Evolutionary conservation across 2,888 invertebrate species (phyloP).

Genomic region (Hypercompe scribonia): DNA sequence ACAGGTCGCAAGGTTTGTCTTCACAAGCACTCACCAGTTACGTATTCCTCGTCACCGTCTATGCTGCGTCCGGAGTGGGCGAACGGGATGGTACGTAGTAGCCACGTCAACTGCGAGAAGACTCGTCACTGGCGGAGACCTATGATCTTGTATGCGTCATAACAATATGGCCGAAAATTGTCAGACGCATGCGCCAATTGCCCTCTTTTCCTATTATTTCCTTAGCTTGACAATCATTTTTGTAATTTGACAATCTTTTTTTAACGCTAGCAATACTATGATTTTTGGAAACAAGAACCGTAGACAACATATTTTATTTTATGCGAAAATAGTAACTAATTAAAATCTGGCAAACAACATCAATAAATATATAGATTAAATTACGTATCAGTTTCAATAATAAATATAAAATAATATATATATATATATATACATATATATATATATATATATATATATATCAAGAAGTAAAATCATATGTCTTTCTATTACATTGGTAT

Average conservation of each 20-base stretch:
- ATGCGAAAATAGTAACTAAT: no score
- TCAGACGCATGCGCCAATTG: slow-evolving; percentile 80
- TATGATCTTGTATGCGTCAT: slow-evolving; percentile 92
- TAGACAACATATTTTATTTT: background rate
- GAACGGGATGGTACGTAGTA: slow-evolving; percentile 97
- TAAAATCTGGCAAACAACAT: no score
- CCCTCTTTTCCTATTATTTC: slow-evolving; percentile 44
- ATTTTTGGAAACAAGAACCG: background rate
- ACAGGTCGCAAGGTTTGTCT: slow-evolving; percentile 85
- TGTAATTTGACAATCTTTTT: slow-evolving; percentile 15
- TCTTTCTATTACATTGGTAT: no score
- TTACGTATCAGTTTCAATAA: no score
- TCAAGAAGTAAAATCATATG: no score
- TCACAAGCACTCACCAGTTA: slow-evolving; percentile 94
- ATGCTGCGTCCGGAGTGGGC: slow-evolving; percentile 97
- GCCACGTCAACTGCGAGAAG: slow-evolving; percentile 96
- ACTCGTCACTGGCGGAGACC: slow-evolving; percentile 93
- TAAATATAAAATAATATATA: no score
- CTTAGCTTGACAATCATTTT: slow-evolving; percentile 18
- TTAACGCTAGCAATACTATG: slow-evolving; percentile 8
- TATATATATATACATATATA: no score
- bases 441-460: no score
- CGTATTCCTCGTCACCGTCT: slow-evolving; percentile 98
- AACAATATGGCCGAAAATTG: slow-evolving; percentile 89
- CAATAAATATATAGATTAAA: no score